phyloP scores from a whole-genome alignment of 2,113 vertebrate species.

The Bombycilla garrulus region DNA sequence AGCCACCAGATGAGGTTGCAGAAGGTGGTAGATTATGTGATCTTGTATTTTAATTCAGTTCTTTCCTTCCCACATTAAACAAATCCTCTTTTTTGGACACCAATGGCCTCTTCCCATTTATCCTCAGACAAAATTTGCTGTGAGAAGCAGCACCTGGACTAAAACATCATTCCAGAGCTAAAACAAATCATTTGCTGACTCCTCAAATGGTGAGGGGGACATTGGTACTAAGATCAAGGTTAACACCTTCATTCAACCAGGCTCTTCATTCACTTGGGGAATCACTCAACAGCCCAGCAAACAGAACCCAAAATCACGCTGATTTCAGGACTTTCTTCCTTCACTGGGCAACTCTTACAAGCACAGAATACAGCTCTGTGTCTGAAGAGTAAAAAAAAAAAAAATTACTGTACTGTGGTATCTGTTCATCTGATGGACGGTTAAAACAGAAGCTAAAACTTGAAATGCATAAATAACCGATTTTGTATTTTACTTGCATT shows the following conservation, averaged over 20 bases:
- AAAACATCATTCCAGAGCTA: neutral
- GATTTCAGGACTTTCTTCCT: neutral
- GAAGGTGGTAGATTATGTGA: neutral
- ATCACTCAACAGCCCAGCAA: slow-evolving; percentile 16
- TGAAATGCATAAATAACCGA: slow-evolving; percentile 25
- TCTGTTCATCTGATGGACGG: neutral
- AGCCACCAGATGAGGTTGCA: neutral
- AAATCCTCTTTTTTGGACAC: slow-evolving; percentile 10
- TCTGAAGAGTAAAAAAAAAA: neutral
- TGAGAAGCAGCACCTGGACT: neutral
- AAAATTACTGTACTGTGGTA: neutral
- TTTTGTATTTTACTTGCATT: neutral
- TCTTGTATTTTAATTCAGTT: neutral
- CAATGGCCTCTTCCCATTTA: neutral
- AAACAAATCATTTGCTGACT: slow-evolving; percentile 1
- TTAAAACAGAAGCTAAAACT: slow-evolving; percentile 26
- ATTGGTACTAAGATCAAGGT: neutral
- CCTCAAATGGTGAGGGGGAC: neutral
- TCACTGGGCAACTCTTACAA: neutral
- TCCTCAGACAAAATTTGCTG: neutral
- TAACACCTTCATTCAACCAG: slow-evolving; percentile 37
- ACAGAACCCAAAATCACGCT: neutral
- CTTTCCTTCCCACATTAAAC: neutral
- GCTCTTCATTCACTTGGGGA: neutral
- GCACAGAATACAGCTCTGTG: neutral